Evolutionary conservation across 53 echinoderm and acorn worm genomes (phyloP).

Genomic region (Paracentrotus lividus): DNA sequence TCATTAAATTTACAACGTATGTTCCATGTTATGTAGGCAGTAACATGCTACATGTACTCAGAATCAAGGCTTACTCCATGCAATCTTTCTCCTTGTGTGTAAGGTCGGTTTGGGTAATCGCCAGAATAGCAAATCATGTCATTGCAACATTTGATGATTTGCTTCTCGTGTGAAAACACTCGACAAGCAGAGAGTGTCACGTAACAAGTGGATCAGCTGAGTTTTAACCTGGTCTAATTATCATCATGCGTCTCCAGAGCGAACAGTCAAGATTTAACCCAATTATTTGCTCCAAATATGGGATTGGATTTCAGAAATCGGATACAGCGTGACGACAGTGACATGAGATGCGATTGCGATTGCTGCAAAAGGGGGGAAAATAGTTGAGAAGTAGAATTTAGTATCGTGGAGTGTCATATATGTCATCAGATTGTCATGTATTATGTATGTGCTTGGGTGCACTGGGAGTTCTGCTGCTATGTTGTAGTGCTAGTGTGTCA

Average conservation of each 20-base stretch:
- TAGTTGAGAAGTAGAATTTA: background rate
- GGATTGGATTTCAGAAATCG: slow-evolving; percentile 37
- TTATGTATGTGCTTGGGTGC: slow-evolving; percentile 48
- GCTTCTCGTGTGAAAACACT: too few species aligned
- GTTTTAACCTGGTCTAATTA: slow-evolving; percentile 54
- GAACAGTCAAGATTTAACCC: slow-evolving; percentile 57
- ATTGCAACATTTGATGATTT: too few species aligned
- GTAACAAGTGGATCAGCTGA: slow-evolving; percentile 47
- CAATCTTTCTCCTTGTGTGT: too few species aligned
- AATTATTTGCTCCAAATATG: slow-evolving; percentile 70
- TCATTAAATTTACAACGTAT: too few species aligned
- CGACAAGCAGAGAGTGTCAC: too few species aligned
- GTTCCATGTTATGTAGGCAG: too few species aligned
- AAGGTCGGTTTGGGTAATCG: too few species aligned
- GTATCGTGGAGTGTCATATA: slow-evolving; percentile 38
- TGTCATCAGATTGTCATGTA: slow-evolving; percentile 62
- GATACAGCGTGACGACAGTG: slow-evolving; percentile 15
- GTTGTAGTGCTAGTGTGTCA: slow-evolving; percentile 12
- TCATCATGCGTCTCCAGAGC: background rate
- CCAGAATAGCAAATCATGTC: too few species aligned
- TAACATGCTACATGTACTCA: too few species aligned
- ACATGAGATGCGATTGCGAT: background rate
- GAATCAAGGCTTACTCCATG: too few species aligned
- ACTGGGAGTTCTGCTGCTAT: background rate
- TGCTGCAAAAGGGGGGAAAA: background rate